phyloP scores from a whole-genome alignment of 2,888 invertebrate genomes.

The Protodeltote pygarga region DNA sequence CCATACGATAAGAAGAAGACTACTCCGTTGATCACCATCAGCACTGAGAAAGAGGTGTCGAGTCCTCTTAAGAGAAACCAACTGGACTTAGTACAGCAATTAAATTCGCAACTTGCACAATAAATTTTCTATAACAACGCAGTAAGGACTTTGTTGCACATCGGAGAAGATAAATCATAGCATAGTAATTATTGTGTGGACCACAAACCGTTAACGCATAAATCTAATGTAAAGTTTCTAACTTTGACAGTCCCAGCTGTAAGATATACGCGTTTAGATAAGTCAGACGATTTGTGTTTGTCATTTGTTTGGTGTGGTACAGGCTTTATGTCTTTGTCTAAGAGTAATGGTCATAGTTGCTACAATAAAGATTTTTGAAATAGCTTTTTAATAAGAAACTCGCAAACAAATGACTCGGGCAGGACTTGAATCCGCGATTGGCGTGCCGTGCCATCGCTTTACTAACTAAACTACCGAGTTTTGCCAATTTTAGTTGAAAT shows the following conservation, averaged over 20 bases:
- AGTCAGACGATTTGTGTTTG: conserved; percentile 18
- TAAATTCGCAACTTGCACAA: conserved; percentile 3
- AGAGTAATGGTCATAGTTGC: too few relatives aligned
- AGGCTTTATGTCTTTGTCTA: neutral
- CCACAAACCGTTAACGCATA: conserved; percentile 33
- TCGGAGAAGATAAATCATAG: conserved; percentile 44
- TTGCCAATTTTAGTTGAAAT: neutral
- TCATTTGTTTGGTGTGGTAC: conserved; percentile 19
- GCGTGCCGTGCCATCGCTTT: too few relatives aligned
- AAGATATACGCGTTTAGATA: conserved; percentile 18
- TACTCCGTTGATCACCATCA: too few relatives aligned
- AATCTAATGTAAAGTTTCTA: conserved; percentile 40
- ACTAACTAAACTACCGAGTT: too few relatives aligned
- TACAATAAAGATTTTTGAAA: too few relatives aligned
- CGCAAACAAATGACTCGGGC: too few relatives aligned
- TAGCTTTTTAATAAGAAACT: too few relatives aligned
- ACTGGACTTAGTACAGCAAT: too few relatives aligned
- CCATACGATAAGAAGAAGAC: too few relatives aligned
- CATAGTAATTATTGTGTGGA: conserved; percentile 40
- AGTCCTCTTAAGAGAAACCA: too few relatives aligned
- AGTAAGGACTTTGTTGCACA: conserved; percentile 46
- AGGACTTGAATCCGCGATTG: too few relatives aligned
- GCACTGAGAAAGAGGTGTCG: too few relatives aligned
- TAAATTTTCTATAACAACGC: conserved; percentile 33
- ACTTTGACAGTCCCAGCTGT: conserved; percentile 16